Base-by-base conservation (phyloP, 2,888 invertebrate species). In the Melanchra persicariae region DNA sequence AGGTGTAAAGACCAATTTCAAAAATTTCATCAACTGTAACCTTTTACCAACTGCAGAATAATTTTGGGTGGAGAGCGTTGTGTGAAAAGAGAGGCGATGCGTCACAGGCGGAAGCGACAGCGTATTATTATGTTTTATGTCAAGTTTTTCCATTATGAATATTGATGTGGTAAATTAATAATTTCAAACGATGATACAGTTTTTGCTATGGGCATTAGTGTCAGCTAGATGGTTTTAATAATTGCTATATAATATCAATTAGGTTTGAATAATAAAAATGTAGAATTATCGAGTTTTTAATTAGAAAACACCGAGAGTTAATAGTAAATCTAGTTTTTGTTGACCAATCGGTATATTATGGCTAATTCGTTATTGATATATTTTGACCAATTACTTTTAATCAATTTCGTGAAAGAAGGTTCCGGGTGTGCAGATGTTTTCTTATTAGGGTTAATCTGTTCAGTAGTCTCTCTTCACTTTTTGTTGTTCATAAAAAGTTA, bases 31-130 rank as follows among this genome's bases (percentile, higher is more conserved):
- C 49, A 74, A 73, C 74, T 75, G 47, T 70, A 80, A 76, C 82
- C 82, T 81, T 84, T 87, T 80, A 83, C 81, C 64, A 74, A 79
- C 76, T 70, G 86, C 72, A 87, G 74, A 70, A 75, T 74, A 78
- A 80, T 82, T 84, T 84, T 81, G 79, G 81, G 71, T 72, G 81
- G 79, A 77, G 86, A 78, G 84, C 70, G 78, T 79, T 86, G 88
- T 87, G 87, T 81, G 81, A 81, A 81, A 74, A 82, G 63, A 74
- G 72, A 74, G 80, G 83, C 67, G 54, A 54, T 69, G 66, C 73
- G 68, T 52, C 45, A 86, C n/a, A 78, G 82, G 90, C 86, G 87
- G 84, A 69, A 88, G 88, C 88, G 88, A 64, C 45, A 77, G 85
- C 84, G 81, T 70, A 19, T 76, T 75, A 74, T 60, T 68, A 65